A percentile compares a stretch with the other conserved stretches of the same genome.
These are phyloP conservation scores for Rotaria magnacalcarata DNA, from an alignment of 2,888 invertebrate genomes.

Conservation along the genomic window DNA sequence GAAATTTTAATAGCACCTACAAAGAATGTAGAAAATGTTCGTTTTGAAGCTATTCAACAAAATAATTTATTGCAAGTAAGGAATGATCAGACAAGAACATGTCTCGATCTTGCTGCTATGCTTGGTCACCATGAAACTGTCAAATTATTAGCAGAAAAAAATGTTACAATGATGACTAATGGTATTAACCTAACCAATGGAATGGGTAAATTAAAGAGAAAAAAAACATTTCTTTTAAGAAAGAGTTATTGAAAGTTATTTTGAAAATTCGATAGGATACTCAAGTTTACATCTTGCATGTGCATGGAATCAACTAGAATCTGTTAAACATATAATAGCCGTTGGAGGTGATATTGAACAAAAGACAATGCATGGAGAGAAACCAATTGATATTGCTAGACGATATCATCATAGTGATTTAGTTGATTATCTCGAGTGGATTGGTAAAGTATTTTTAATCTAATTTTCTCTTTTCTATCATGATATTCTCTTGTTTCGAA, in stretches of 20 bases:
- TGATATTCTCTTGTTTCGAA: too few species aligned
- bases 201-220: neutral
- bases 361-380: neutral
- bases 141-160: conserved; percentile 10
- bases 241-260: too few species aligned
- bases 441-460: neutral
- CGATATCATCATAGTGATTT: neutral
- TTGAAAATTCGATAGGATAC: neutral
- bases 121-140: conserved; percentile 1
- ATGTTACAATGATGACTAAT: neutral
- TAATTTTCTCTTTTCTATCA: neutral
- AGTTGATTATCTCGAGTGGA: conserved; percentile 6
- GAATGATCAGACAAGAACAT: conserved; percentile 12
- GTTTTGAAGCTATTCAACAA: neutral
- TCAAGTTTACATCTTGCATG: neutral
- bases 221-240: neutral
- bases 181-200: neutral
- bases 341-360: neutral
- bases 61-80: neutral
- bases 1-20: neutral
- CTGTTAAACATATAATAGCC: neutral
- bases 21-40: neutral
- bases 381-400: conserved; percentile 13
- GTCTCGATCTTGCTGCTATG: neutral
- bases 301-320: neutral